A percentile compares a stretch with the other conserved stretches of the same genome.
Conservation (phyloP, 2,888 invertebrate species). For the Cataglyphis livida region DNA sequence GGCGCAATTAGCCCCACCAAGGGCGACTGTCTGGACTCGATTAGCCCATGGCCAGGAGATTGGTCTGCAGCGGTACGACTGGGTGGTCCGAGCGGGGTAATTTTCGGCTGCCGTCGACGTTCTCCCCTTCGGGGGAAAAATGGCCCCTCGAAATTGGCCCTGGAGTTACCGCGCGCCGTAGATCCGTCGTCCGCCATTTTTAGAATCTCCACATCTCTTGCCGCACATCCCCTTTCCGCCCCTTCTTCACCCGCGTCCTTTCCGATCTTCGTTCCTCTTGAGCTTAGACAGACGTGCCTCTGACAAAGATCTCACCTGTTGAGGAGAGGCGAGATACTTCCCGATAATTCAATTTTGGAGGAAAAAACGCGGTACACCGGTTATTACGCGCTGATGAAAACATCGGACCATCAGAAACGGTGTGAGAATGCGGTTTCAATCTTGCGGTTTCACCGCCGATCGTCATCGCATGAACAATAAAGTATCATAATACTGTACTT, state of each 20-base stretch:
- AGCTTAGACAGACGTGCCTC: conserved; percentile 1
- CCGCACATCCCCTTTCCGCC: conserved; percentile 9
- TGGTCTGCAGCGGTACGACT: conserved; percentile 80
- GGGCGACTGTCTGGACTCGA: conserved; percentile 76
- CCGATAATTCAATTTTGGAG: conserved; percentile 68
- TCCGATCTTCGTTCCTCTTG: conserved; percentile 8
- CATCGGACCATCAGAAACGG: conserved; percentile 48
- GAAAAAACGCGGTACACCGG: conserved; percentile 54
- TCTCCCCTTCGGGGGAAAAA: conserved; percentile 78
- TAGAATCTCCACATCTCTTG: conserved; percentile 35
- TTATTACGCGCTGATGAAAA: conserved; percentile 68
- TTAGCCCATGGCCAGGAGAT: conserved; percentile 83
- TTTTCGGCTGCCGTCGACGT: conserved; percentile 81
- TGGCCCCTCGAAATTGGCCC: conserved; percentile 79
- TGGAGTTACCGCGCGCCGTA: conserved; percentile 52
- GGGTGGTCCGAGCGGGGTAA: conserved; percentile 83
- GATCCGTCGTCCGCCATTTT: conserved; percentile 48
- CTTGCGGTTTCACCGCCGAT: conserved; percentile 17
- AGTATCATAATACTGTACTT: conserved; percentile 24
- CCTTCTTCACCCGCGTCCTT: conserved; percentile 7
- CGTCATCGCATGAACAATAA: conserved; percentile 1
- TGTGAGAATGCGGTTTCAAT: conserved; percentile 41
- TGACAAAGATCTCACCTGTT: background rate
- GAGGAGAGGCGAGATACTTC: conserved; percentile 14
- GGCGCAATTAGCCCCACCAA: conserved; percentile 83